A percentile compares a stretch with the other conserved stretches of the same genome.
Conservation (phyloP, 2,113 vertebrate species). For the Dolichotis patagonum region DNA sequence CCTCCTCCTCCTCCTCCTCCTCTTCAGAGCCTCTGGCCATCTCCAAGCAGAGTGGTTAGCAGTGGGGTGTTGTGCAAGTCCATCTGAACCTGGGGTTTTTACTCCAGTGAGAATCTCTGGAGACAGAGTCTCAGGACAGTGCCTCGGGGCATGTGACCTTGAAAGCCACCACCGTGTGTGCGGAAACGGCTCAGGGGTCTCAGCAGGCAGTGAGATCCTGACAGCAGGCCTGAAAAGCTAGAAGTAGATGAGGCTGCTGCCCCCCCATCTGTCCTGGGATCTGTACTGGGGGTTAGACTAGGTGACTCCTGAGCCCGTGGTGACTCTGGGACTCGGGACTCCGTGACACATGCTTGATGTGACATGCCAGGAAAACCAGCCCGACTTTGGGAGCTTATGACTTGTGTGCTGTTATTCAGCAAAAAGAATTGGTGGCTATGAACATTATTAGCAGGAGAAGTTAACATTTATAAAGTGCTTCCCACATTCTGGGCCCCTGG, state of each 20-base stretch:
- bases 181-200: neutral
- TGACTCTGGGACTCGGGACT: neutral
- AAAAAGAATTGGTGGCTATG: neutral
- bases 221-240: neutral
- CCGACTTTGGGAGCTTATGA: accelerated
- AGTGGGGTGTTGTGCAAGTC: neutral
- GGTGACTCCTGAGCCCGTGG: neutral
- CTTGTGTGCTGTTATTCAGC: neutral
- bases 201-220: neutral
- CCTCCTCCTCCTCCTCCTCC: too few relatives aligned
- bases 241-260: neutral
- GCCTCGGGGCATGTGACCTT: accelerated
- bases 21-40: neutral
- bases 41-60: neutral
- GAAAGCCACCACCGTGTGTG: neutral
- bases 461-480: constrained; percentile 26
- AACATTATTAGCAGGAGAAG: neutral
- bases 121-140: neutral
- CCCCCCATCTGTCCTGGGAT: too few relatives aligned
- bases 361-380: neutral
- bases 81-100: neutral
- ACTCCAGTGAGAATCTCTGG: neutral
- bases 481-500: neutral
- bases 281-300: accelerated
- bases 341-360: accelerated